Conservation (phyloP, 1,140 invertebrate genomes). For the Drosophila pallidifrons region DNA sequence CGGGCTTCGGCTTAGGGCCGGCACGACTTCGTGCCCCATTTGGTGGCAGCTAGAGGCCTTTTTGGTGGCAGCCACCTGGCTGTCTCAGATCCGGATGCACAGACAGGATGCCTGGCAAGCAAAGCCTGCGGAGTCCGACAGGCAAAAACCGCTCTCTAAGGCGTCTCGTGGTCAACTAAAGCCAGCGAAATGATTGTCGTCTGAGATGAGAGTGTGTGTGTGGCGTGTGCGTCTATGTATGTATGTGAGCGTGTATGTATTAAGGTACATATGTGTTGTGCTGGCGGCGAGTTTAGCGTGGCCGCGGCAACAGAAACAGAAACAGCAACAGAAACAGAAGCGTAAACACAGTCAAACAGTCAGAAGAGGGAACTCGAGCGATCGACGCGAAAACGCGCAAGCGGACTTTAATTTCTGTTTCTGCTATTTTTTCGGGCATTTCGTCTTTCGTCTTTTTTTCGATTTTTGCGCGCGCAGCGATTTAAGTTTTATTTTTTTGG, state of each 20-base stretch:
- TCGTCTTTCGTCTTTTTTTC: constrained; percentile 31
- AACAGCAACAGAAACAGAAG: background rate
- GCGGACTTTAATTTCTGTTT: constrained; percentile 26
- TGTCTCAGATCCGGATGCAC: background rate
- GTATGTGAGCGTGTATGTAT: constrained; percentile 10
- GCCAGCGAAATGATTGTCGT: background rate
- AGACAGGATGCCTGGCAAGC: background rate
- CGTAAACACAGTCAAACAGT: constrained; percentile 19
- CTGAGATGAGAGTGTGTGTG: background rate
- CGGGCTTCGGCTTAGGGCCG: constrained; percentile 3
- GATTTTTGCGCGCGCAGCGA: constrained; percentile 25
- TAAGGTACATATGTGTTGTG: background rate
- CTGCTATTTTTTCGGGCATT: constrained; percentile 16
- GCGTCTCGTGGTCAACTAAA: constrained; percentile 6
- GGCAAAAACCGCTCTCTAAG: background rate
- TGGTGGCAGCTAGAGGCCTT: no score
- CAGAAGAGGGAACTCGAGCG: constrained; percentile 24
- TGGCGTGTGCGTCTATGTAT: background rate
- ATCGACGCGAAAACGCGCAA: constrained; percentile 37
- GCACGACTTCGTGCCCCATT: background rate
- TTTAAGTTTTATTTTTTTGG: background rate
- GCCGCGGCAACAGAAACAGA: background rate
- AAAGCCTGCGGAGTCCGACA: background rate
- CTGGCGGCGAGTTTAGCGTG: background rate
- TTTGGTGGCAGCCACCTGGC: background rate